Percentiles rank a stretch among this genome's conserved stretches.
phyloP scores from a whole-genome alignment of 2,113 vertebrate species.

The Rattus rattus region DNA sequence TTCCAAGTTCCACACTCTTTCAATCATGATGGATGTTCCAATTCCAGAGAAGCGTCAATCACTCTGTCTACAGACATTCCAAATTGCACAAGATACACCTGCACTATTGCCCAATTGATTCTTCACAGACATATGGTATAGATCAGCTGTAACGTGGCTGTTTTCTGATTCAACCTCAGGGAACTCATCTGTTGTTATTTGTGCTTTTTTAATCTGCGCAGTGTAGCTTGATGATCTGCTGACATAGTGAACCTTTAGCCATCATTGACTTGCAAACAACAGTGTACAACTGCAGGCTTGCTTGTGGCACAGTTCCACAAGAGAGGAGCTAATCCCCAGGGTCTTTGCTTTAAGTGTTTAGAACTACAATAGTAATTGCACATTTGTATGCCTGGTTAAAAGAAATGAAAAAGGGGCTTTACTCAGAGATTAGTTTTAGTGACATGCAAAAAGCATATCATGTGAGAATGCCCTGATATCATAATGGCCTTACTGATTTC shows the following conservation, averaged over 20 bases:
- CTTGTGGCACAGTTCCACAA: background rate
- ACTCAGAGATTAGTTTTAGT: background rate
- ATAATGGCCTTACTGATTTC: background rate
- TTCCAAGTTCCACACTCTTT: background rate
- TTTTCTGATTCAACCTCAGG: slow-evolving; percentile 26
- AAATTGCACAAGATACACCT: background rate
- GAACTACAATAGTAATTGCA: background rate
- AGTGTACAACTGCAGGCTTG: background rate
- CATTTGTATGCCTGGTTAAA: background rate
- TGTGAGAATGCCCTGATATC: background rate
- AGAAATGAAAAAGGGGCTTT: background rate
- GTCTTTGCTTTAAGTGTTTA: background rate
- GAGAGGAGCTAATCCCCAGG: background rate
- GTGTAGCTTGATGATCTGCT: background rate
- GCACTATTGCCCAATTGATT: background rate
- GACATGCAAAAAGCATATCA: background rate
- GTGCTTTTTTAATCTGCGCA: background rate
- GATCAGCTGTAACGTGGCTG: background rate
- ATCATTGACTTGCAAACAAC: background rate
- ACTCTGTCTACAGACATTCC: background rate
- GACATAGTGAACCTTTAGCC: background rate
- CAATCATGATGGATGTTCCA: background rate
- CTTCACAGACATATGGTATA: background rate
- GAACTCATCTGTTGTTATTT: background rate
- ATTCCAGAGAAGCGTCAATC: background rate